Base-by-base conservation (phyloP, 2,113 vertebrate species). In the Mixornis gularis region DNA sequence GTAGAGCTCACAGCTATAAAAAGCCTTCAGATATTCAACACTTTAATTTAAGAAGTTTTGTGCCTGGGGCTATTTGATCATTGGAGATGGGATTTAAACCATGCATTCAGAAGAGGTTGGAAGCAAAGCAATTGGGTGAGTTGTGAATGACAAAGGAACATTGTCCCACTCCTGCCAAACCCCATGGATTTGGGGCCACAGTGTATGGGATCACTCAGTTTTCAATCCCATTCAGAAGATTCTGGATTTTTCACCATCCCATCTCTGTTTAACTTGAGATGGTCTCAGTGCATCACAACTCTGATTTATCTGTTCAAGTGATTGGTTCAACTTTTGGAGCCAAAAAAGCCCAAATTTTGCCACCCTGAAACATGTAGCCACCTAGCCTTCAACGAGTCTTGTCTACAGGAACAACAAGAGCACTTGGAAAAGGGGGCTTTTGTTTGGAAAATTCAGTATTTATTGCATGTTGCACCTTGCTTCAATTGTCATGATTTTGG, bases 161-260 rank as follows among this genome's bases (percentile, higher is more conserved):
- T 53, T 83, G 21, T 73, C 53, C 44, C 17, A 58, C 7, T 30
- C 4, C 46, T 73, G 24, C 36, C 9, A 81, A 63, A 51, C 22
- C 10, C 2, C 32, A 63, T 1, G 2, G 60, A 65, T 43, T n/a
- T 68, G 43, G 79, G 36, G 15, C 12, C 40, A 12, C 13, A 2
- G n/a, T 0, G 1, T 13, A 1, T 48, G 26, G 32, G 34, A 26
- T 48, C 17, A 8, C 34, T 51, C 4, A 0, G 1, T 43, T 76
- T 48, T 78, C 38, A 58, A 3, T 86, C 40, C 27, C 20, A 8
- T 24, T 52, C 25, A 26, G 2, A 56, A 32, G 12, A 17, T 36
- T 82, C 24, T 77, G 17, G 24, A 15, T 53, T 83, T 79, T 46
- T 34, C 26, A 15, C 16, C 32, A 4, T 49, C 8, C 3, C 9